Evolutionary conservation across 2,797 vertebrate species (phyloP).

Genomic region (Hypotaenidia okinawae): DNA sequence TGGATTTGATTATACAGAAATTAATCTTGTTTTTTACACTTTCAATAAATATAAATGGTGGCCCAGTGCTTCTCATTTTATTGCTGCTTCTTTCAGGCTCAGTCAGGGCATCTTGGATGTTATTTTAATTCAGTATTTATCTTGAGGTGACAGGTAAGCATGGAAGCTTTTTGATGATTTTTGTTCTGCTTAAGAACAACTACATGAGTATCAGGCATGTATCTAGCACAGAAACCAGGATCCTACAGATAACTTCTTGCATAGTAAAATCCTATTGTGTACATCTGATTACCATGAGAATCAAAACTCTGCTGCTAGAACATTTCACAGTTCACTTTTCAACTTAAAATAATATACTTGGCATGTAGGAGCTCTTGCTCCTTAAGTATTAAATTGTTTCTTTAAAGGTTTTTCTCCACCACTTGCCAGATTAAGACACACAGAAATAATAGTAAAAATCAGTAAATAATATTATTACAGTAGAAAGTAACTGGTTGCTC

Average conservation of each 20-base stretch:
- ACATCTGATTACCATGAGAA: not conserved
- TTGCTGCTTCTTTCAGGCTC: not conserved
- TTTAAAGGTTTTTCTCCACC: not conserved
- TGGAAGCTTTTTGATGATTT: not conserved
- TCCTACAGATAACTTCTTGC: not conserved
- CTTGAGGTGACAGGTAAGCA: not conserved
- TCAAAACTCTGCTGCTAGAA: not conserved
- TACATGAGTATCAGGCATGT: not conserved
- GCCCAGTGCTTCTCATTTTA: not conserved
- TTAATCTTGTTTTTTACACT: not conserved
- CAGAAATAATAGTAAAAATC: not conserved
- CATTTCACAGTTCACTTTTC: not conserved
- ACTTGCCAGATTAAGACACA: not conserved
- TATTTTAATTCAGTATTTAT: not conserved
- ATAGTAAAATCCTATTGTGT: not conserved
- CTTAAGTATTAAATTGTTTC: not conserved
- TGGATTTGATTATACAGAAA: slow-evolving; percentile 9
- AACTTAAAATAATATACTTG: not conserved
- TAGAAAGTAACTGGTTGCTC: not conserved
- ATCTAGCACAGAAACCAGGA: not conserved
- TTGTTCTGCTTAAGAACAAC: not conserved
- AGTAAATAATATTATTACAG: not conserved
- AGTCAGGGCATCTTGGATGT: not conserved
- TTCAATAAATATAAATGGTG: not conserved
- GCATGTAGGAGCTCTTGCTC: not conserved